Percentiles rank a stretch among this genome's conserved stretches.
phyloP scores from a whole-genome alignment of 2,113 vertebrate species.

The Crotalus viridis region DNA sequence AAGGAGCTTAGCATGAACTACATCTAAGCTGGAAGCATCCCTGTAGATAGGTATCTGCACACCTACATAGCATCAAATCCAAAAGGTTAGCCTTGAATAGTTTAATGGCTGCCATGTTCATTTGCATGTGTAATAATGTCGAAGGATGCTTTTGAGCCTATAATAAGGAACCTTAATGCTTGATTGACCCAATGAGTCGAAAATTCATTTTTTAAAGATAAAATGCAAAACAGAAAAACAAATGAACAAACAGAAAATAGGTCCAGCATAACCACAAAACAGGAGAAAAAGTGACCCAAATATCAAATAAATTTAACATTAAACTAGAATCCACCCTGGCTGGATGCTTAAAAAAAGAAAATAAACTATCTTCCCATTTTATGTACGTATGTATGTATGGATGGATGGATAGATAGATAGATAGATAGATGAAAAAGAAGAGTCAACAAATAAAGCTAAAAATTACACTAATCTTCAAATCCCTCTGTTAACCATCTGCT shows the following conservation, averaged over 20 bases:
- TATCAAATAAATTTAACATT: background rate
- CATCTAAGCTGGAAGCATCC: background rate
- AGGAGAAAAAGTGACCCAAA: background rate
- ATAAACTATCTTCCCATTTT: too few relatives aligned
- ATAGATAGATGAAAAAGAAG: too few relatives aligned
- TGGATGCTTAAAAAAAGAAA: too few relatives aligned
- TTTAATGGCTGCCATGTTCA: background rate
- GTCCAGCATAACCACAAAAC: background rate
- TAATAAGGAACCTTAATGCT: background rate
- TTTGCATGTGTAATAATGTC: background rate
- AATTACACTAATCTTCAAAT: too few relatives aligned
- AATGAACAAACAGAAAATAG: background rate
- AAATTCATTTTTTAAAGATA: background rate
- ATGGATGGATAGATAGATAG: too few relatives aligned
- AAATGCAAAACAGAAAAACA: background rate
- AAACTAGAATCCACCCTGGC: too few relatives aligned
- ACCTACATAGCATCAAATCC: background rate
- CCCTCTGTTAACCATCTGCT: too few relatives aligned
- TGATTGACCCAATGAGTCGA: background rate
- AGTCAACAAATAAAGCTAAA: too few relatives aligned
- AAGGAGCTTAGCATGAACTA: background rate
- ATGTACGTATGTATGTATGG: too few relatives aligned
- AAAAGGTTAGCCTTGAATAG: background rate
- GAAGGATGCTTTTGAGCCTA: background rate
- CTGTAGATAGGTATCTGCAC: background rate